Conservation (phyloP, 2,113 vertebrate genomes). For the Ptilonorhynchus violaceus region DNA sequence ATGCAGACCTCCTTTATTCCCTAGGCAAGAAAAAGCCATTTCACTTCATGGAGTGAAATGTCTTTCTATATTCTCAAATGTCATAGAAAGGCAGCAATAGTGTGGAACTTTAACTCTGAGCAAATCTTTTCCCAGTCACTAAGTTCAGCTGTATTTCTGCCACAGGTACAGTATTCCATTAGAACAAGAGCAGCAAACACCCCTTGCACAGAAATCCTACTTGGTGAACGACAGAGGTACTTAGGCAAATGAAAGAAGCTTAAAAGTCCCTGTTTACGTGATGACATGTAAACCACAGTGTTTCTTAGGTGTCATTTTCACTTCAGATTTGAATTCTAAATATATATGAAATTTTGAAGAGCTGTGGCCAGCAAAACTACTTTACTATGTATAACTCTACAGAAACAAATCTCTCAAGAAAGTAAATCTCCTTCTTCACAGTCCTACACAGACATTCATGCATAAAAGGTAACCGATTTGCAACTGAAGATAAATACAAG, state of each 20-base stretch:
- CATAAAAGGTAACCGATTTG: background rate
- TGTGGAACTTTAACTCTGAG: background rate
- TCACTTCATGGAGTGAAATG: background rate
- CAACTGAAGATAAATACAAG: background rate
- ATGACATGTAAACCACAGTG: background rate
- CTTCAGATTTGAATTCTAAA: background rate
- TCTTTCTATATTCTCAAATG: constrained; percentile 9
- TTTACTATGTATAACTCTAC: background rate
- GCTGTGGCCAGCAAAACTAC: background rate
- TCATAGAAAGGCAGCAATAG: background rate
- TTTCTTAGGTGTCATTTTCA: background rate
- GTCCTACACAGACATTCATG: rapidly evolving
- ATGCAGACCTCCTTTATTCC: background rate
- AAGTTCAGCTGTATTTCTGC: background rate
- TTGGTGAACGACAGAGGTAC: background rate
- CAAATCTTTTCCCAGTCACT: constrained; percentile 10
- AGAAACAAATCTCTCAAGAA: background rate
- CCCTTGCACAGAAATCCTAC: background rate
- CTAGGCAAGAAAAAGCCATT: background rate
- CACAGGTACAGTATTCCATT: background rate
- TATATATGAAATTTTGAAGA: background rate
- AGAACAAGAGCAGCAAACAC: background rate
- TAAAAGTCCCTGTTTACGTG: background rate
- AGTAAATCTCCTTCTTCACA: background rate
- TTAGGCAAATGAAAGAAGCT: background rate